Base-by-base conservation (phyloP, 2,797 vertebrate species). In the Ambastaia sidthimunki region DNA sequence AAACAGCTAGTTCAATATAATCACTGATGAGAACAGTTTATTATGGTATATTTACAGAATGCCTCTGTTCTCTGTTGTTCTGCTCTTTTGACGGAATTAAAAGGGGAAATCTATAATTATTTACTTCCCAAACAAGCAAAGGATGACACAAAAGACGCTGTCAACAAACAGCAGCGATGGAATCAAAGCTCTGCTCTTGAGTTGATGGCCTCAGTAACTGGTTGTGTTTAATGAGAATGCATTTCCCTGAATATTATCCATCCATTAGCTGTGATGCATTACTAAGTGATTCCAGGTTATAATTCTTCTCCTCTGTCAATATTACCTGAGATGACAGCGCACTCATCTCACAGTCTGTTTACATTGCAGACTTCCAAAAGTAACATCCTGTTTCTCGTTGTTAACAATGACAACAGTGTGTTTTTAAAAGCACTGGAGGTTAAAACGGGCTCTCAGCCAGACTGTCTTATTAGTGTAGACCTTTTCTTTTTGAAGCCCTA, bases 401-500 rank as follows among this genome's bases (percentile, higher is more conserved):
- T 67, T 41, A 76, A 55, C 48, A 76, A 41, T 13, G 48, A 21
- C 74, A 76, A 66, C n/a, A 74, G 44, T 15, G 13, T n/a, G 31
- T 31, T 34, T 57, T 44, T 76, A 76, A 68, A 65, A 48, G 54
- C 37, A 34, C 4, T 16, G 12, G 23, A 57, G 37, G 37, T 31
- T 59, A 47, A 68, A 18, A 59, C 12, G 23, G 16, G 21, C 52
- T 68, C 50, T 68, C 21, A 57, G 37, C 65, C 18, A 76, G 67
- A 23, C 67, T 68, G 52, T 47, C 52, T 59, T 59, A 19, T 69
- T 48, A 59, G 52, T 28, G 74, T 48, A 68, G 52, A 44, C 21
- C 34, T 77, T 31, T 21, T 59, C 37, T 59, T 77, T 52, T 60
- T 59, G 52, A 59, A 59, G 74, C 21, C 52, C 52, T 68, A 59